Conservation (phyloP, 2,797 vertebrate genomes). For the Rousettus madagascariensis region DNA sequence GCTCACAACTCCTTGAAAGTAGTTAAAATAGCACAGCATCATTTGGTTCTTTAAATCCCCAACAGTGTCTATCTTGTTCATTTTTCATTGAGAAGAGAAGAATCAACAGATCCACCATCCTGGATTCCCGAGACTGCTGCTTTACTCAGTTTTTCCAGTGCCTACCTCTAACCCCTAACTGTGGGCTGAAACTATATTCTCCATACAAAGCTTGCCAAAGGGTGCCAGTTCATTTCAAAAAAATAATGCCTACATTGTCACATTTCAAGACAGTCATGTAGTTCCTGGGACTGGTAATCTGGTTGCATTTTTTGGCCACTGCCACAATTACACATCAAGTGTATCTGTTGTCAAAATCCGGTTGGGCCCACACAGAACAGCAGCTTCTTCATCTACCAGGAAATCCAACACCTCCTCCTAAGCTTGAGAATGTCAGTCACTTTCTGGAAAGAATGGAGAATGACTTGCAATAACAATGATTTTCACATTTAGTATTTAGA, state of each 20-base stretch:
- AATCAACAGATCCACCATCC: neutral
- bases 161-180: neutral
- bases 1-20: neutral
- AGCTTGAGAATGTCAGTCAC: conserved; percentile 60
- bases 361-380: conserved; percentile 44
- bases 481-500: conserved; percentile 36
- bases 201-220: neutral
- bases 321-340: conserved; percentile 16
- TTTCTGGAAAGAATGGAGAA: conserved; percentile 15
- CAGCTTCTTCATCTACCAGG: conserved; percentile 32
- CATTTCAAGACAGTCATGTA: neutral
- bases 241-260: conserved; percentile 5
- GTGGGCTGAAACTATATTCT: neutral
- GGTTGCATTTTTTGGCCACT: conserved; percentile 43
- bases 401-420: conserved; percentile 51
- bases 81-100: neutral
- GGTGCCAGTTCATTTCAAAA: conserved; percentile 19
- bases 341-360: conserved; percentile 41
- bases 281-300: conserved; percentile 4
- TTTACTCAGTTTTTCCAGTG: neutral
- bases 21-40: neutral
- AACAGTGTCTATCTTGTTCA: neutral
- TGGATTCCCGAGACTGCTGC: neutral
- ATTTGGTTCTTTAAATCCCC: neutral
- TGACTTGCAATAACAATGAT: neutral